Percentiles rank a stretch among this genome's conserved stretches.
phyloP scores from a whole-genome alignment of 2,888 invertebrate genomes.

The Calameuta idolon region DNA sequence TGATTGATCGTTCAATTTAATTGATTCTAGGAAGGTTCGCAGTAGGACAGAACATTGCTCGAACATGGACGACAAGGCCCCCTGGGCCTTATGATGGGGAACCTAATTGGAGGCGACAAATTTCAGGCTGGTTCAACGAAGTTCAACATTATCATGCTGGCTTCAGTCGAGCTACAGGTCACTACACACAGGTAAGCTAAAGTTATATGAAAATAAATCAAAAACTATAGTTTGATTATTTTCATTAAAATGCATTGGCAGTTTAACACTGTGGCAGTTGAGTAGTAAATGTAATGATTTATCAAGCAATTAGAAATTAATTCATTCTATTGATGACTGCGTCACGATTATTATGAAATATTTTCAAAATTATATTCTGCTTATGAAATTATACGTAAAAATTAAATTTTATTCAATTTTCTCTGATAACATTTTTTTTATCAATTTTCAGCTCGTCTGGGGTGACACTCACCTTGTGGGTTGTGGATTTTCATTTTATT shows the following conservation, averaged over 20 bases:
- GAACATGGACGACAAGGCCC: constrained; percentile 82
- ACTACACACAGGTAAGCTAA: constrained; percentile 82
- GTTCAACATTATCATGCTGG: constrained; percentile 72
- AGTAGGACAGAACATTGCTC: constrained; percentile 88
- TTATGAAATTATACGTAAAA: too few species aligned
- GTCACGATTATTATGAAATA: too few species aligned
- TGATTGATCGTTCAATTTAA: not conserved
- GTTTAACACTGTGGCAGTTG: too few species aligned
- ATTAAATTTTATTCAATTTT: too few species aligned
- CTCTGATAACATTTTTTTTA: too few species aligned
- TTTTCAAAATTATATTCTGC: too few species aligned
- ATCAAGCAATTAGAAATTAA: too few species aligned
- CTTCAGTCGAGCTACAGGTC: constrained; percentile 80
- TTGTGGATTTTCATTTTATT: constrained; percentile 88
- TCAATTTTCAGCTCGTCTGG: constrained; percentile 82
- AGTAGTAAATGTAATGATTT: too few species aligned
- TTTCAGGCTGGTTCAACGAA: constrained; percentile 86
- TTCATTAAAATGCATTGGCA: too few species aligned
- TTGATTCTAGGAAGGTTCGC: constrained; percentile 75
- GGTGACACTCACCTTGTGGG: constrained; percentile 87
- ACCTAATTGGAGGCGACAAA: constrained; percentile 81
- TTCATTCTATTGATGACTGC: too few species aligned
- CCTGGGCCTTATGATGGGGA: constrained; percentile 73
- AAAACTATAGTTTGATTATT: too few species aligned
- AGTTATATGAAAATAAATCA: too few species aligned